Conservation (phyloP, 2,797 vertebrate genomes). For the Pachyuromys duprasi region DNA sequence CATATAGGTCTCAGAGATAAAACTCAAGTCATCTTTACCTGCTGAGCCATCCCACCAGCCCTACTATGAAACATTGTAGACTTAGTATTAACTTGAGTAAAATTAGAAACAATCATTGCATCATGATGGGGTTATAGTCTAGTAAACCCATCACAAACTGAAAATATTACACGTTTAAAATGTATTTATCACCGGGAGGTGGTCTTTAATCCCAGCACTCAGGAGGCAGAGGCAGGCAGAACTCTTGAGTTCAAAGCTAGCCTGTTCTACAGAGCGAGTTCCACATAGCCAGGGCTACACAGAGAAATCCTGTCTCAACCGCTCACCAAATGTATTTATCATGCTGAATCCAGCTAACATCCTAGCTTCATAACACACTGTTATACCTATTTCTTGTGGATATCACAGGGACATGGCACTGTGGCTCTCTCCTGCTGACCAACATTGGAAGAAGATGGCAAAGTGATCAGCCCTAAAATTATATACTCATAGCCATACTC, state of each 20-base stretch:
- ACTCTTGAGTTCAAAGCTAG: background rate
- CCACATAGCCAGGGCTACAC: background rate
- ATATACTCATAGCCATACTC: background rate
- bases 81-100: background rate
- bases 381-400: background rate
- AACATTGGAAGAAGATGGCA: background rate
- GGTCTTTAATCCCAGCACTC: background rate
- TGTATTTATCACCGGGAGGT: background rate
- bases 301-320: background rate
- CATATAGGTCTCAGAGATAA: background rate
- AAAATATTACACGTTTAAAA: background rate
- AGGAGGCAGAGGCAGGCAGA: background rate
- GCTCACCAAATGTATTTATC: background rate
- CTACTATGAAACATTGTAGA: constrained; percentile 11
- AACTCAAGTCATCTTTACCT: background rate
- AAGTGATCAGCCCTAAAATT: background rate
- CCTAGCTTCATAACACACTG: too few species aligned
- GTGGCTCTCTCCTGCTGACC: background rate
- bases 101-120: background rate
- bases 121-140: too few species aligned
- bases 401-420: background rate
- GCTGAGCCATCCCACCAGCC: background rate
- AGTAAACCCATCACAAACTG: background rate
- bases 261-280: background rate
- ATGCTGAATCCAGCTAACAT: background rate